A percentile compares a stretch with the other conserved stretches of the same genome.
These are phyloP conservation scores for Hydrocynus forskahlii DNA, from an alignment of 2,797 vertebrate species.

Conservation along the genomic window DNA sequence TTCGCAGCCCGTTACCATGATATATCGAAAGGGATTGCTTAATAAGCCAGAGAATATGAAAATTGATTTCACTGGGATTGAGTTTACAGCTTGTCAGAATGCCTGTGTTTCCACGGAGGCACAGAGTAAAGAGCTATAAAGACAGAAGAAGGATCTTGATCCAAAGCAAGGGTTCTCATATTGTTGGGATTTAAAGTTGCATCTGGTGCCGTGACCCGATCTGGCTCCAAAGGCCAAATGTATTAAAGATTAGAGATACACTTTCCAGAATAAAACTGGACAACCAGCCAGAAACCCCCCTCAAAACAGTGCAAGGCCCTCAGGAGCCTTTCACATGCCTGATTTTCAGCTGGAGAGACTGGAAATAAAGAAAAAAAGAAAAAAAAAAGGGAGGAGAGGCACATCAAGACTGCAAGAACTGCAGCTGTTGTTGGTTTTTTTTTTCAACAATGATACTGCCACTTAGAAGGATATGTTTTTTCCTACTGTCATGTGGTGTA, in stretches of 20 bases:
- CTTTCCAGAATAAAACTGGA: constrained; percentile 20
- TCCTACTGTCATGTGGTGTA: constrained; percentile 11
- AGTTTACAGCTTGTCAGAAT: background rate
- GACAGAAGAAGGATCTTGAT: constrained; percentile 13
- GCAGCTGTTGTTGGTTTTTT: constrained; percentile 39
- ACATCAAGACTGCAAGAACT: constrained; percentile 6
- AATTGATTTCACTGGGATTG: constrained; percentile 24
- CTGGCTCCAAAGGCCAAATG: constrained; percentile 2
- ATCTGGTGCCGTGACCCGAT: constrained; percentile 33
- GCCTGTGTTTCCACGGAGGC: constrained; percentile 10
- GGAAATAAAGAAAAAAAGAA: constrained; percentile 27
- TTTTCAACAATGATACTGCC: constrained; percentile 22
- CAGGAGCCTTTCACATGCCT: constrained; percentile 15
- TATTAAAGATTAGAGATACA: constrained; percentile 17
- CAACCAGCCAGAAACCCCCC: background rate
- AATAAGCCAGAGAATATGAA: constrained; percentile 20
- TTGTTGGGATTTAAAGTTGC: constrained; percentile 28
- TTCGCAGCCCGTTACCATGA: constrained; percentile 4
- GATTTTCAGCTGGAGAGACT: constrained; percentile 25
- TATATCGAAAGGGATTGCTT: background rate
- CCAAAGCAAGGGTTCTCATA: constrained; percentile 22
- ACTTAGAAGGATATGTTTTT: constrained; percentile 31
- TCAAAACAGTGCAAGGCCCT: constrained; percentile 21
- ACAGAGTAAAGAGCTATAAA: background rate
- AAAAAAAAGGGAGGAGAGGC: constrained; percentile 9